These are phyloP conservation scores for Itoplectis maculator DNA, from an alignment of 2,888 invertebrate genomes.

Conservation along the genomic window DNA sequence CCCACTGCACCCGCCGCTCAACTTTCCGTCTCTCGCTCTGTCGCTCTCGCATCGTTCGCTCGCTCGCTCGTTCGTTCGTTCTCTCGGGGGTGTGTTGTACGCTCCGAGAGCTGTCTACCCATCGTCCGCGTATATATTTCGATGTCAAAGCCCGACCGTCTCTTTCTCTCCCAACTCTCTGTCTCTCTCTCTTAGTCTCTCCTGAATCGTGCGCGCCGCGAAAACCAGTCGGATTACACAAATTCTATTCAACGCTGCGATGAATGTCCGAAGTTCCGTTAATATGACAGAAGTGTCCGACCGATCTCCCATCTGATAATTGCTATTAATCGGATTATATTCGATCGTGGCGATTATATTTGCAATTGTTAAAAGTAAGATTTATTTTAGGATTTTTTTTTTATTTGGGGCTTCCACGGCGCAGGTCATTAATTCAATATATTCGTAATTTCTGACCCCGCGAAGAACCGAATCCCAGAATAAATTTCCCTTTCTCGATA, in stretches of 20 bases:
- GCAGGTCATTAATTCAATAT: too few species aligned
- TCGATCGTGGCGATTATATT: too few species aligned
- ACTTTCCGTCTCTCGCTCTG: conserved; percentile 44
- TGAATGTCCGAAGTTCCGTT: not conserved
- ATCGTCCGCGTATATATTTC: conserved; percentile 53
- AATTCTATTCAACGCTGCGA: not conserved
- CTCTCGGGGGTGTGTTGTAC: conserved; percentile 61
- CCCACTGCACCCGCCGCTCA: conserved; percentile 72
- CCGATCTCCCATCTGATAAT: too few species aligned
- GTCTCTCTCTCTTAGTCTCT: too few species aligned
- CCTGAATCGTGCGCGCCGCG: not conserved
- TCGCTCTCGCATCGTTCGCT: too few species aligned
- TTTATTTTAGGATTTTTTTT: too few species aligned
- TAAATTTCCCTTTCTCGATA: not conserved
- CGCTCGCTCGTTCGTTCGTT: conserved; percentile 57
- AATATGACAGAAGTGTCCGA: not conserved
- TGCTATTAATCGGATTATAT: too few species aligned
- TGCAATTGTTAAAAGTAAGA: too few species aligned
- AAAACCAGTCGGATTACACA: not conserved
- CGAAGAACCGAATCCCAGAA: not conserved
- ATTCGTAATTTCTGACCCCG: not conserved
- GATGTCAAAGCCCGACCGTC: conserved; percentile 57
- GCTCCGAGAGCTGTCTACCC: conserved; percentile 35
- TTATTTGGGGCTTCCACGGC: too few species aligned
- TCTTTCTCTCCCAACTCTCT: too few species aligned